Conservation (phyloP, 2,797 vertebrate genomes). For the Synanceia verrucosa region DNA sequence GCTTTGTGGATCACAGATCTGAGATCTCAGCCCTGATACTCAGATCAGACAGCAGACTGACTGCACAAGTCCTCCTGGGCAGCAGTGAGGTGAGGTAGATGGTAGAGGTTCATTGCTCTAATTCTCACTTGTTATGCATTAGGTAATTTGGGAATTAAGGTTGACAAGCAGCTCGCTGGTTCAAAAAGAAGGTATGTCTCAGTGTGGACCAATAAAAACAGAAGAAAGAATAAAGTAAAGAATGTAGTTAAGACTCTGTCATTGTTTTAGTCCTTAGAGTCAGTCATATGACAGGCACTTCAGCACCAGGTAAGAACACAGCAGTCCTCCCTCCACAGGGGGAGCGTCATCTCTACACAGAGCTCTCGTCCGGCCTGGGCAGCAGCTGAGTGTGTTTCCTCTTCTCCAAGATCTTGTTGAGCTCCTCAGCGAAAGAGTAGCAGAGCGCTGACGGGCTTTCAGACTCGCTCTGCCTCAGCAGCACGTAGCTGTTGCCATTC, state of each 20-base stretch:
- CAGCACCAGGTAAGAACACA: conserved; percentile 43
- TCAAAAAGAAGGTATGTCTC: conserved; percentile 43
- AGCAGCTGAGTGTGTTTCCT: conserved; percentile 92
- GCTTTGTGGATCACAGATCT: conserved; percentile 18
- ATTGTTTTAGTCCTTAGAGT: conserved; percentile 43
- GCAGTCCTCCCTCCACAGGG: conserved; percentile 58
- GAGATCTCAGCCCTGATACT: conserved; percentile 18
- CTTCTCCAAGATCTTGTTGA: conserved; percentile 96
- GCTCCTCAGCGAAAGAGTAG: conserved; percentile 92
- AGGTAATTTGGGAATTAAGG: conserved; percentile 24
- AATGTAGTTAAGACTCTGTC: conserved; percentile 33
- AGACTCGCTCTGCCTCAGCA: conserved; percentile 90
- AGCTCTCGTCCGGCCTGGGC: conserved; percentile 93
- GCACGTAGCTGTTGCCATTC: conserved; percentile 96
- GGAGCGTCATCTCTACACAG: conserved; percentile 83
- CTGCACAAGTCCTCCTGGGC: conserved; percentile 32
- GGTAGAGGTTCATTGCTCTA: no score
- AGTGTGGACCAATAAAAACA: conserved; percentile 8
- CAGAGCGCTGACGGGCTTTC: conserved; percentile 80
- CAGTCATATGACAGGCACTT: conserved; percentile 61
- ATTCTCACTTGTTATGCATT: conserved; percentile 19
- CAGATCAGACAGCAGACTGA: conserved; percentile 18
- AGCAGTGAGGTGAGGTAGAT: conserved; percentile 72
- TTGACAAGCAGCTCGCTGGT: conserved; percentile 11
- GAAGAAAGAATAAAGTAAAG: conserved; percentile 10